phyloP scores from a whole-genome alignment of 2,113 vertebrate genomes.

The Neodontobutis hainanensis region DNA sequence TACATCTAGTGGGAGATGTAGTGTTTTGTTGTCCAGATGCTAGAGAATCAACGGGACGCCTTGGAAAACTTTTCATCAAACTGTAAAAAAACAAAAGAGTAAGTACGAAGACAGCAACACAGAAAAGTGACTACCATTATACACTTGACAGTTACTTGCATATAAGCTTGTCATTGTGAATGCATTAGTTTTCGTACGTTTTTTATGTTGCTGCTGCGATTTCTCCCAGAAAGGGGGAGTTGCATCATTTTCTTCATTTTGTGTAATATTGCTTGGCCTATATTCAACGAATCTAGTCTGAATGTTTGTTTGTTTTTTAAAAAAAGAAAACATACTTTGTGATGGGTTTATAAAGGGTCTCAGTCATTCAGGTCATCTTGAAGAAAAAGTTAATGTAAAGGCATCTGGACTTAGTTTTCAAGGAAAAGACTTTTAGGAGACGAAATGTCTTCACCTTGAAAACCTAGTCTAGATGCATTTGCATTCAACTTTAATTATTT shows the following conservation, averaged over 20 bases:
- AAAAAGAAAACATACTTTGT: neutral
- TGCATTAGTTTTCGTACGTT: constrained; percentile 6
- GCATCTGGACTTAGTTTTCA: no score
- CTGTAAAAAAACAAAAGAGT: constrained; percentile 41
- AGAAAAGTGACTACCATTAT: neutral
- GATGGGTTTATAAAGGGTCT: no score
- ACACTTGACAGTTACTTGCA: neutral
- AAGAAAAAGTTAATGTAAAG: no score
- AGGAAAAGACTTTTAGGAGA: no score
- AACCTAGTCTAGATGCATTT: no score
- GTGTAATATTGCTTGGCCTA: constrained; percentile 15
- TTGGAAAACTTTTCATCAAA: constrained; percentile 64
- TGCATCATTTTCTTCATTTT: constrained; percentile 69
- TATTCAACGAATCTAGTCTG: neutral
- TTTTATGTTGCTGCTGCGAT: constrained; percentile 40
- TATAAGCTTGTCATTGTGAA: neutral
- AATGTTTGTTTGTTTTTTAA: neutral
- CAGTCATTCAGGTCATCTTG: no score
- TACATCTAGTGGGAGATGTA: constrained; percentile 65
- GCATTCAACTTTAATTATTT: no score
- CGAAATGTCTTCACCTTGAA: no score
- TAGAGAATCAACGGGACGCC: constrained; percentile 56
- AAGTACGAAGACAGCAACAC: constrained; percentile 32
- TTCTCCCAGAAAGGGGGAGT: constrained; percentile 68
- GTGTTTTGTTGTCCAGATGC: constrained; percentile 63